These are phyloP conservation scores for Dufourea novaeangliae DNA, from an alignment of 1,140 invertebrate species.

Conservation along the genomic window DNA sequence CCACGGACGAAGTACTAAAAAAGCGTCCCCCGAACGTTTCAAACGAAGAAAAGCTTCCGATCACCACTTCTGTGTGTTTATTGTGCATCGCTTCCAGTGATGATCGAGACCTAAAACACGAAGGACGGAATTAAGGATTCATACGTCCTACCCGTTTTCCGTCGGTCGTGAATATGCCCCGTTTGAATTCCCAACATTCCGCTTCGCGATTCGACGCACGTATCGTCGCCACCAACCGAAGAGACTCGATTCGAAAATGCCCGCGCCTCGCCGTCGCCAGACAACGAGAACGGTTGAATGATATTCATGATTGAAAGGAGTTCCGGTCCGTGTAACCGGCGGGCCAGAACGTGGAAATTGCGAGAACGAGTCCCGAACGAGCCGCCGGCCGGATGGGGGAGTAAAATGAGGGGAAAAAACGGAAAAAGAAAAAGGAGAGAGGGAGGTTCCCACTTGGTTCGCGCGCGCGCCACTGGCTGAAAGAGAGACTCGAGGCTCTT, in stretches of 20 bases:
- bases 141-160: not conserved
- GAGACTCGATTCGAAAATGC: constrained; percentile 20
- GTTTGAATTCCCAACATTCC: not conserved
- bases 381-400: not conserved
- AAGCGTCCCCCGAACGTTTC: no score
- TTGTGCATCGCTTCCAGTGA: no score
- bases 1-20: no score
- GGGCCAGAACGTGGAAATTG: constrained; percentile 46
- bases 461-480: not conserved
- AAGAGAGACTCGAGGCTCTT: constrained; percentile 13
- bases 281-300: constrained; percentile 52
- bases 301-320: constrained; percentile 52
- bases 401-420: not conserved
- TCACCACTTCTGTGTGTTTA: no score
- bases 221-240: not conserved
- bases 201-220: constrained; percentile 42
- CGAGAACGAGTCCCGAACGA: constrained; percentile 7
- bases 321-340: constrained; percentile 37
- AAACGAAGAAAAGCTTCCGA: no score
- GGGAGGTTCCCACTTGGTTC: constrained; percentile 12
- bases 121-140: constrained; percentile 21
- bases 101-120: no score
- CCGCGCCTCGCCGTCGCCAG: no score
- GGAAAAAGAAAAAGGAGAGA: not conserved
- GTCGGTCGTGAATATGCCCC: not conserved